Conservation (phyloP, 2,113 vertebrate species). For the Strix aluco region DNA sequence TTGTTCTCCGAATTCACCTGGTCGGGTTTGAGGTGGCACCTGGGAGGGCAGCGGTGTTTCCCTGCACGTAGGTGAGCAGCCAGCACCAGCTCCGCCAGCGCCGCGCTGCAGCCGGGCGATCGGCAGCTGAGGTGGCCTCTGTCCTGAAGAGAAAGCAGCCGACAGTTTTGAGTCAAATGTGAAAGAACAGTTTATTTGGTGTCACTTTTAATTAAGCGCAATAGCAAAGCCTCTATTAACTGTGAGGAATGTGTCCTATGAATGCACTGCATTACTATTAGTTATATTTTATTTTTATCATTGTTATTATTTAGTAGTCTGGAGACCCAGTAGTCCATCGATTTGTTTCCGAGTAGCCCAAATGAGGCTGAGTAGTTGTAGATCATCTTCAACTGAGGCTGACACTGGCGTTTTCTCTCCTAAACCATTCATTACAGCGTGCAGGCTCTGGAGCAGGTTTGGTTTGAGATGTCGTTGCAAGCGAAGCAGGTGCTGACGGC, state of each 20-base stretch:
- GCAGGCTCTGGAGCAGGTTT: neutral
- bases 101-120: fast-evolving
- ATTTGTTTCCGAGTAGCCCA: neutral
- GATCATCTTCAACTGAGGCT: neutral
- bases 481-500: neutral
- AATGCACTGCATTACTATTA: neutral
- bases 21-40: neutral
- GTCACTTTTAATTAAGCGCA: constrained; percentile 13
- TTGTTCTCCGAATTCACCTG: fast-evolving
- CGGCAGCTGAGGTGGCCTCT: neutral
- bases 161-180: neutral
- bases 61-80: fast-evolving
- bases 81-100: neutral
- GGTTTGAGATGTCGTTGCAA: neutral
- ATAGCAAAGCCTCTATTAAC: neutral
- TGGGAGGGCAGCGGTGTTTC: neutral
- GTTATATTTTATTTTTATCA: constrained; percentile 10
- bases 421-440: fast-evolving
- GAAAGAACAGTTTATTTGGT: neutral
- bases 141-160: neutral
- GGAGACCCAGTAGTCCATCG: neutral
- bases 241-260: neutral
- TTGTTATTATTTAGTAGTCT: constrained; percentile 45
- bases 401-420: neutral
- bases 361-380: neutral